Conservation (phyloP, 1,140 invertebrate genomes). For the Mya arenaria region DNA sequence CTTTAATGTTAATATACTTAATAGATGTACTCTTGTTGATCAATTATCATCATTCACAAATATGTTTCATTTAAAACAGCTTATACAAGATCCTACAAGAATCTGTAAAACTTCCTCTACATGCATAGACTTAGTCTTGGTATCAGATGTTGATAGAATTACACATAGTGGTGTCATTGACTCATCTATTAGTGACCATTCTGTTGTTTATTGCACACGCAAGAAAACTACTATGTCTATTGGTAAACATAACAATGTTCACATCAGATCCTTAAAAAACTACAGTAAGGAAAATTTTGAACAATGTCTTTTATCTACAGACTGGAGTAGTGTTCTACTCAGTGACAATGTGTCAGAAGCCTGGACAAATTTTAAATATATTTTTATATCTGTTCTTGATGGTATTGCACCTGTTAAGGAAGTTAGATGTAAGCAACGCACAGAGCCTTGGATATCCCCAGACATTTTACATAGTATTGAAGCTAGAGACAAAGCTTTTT, state of each 20-base stretch:
- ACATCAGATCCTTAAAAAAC: constrained; percentile 7
- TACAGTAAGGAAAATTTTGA: constrained; percentile 18
- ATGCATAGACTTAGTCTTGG: constrained; percentile 15
- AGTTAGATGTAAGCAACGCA: background rate
- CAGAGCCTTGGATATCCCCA: no score
- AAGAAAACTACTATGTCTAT: background rate
- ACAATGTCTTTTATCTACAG: background rate
- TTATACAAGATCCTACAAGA: constrained; percentile 21
- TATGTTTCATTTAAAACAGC: constrained; percentile 26
- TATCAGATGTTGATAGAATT: constrained; percentile 22
- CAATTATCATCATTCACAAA: constrained; percentile 16
- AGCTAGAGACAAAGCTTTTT: constrained; percentile 11
- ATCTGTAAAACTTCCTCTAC: constrained; percentile 12
- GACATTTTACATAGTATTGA: no score
- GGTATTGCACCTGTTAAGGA: background rate
- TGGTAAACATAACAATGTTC: constrained; percentile 10
- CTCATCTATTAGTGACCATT: constrained; percentile 24
- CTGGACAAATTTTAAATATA: constrained; percentile 9
- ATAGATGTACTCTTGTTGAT: no score
- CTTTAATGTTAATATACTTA: background rate
- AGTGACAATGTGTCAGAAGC: constrained; percentile 4
- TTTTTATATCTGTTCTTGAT: background rate
- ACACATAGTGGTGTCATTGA: background rate
- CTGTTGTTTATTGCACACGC: constrained; percentile 1
- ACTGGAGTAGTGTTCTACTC: constrained; percentile 6